Conservation (phyloP, 2,888 invertebrate species). For the Notodonta ziczac region DNA sequence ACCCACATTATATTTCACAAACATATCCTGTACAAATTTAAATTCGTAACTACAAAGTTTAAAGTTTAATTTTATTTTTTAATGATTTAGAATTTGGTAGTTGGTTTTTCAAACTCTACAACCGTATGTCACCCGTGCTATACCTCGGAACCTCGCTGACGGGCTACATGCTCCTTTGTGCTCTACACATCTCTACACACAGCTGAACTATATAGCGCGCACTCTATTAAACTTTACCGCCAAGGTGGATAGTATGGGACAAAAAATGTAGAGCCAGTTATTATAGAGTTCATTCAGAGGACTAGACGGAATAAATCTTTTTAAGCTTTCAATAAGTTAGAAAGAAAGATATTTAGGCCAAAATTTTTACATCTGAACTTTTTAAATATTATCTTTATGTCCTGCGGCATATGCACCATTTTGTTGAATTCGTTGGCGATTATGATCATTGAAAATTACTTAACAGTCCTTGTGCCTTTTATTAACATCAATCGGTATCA, state of each 20-base stretch:
- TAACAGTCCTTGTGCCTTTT: too few species aligned
- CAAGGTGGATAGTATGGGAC: slow-evolving; percentile 18
- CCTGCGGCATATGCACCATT: too few species aligned
- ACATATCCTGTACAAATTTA: too few species aligned
- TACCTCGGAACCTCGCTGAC: slow-evolving; percentile 49
- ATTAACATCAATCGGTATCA: too few species aligned
- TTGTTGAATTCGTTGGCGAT: too few species aligned
- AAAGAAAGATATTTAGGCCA: not conserved
- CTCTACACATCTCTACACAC: slow-evolving; percentile 38
- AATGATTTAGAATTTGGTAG: too few species aligned
- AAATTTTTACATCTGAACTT: too few species aligned
- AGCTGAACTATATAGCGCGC: slow-evolving; percentile 29
- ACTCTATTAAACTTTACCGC: slow-evolving; percentile 54
- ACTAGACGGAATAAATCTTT: slow-evolving; percentile 8
- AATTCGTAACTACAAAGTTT: too few species aligned
- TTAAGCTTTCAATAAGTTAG: not conserved
- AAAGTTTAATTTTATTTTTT: too few species aligned
- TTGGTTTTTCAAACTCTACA: not conserved
- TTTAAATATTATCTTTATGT: too few species aligned
- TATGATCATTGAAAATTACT: too few species aligned
- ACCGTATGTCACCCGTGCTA: slow-evolving; percentile 16
- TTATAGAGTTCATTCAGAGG: slow-evolving; percentile 3
- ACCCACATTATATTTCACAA: too few species aligned
- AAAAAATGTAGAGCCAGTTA: slow-evolving; percentile 3
- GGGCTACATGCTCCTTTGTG: slow-evolving; percentile 61